Conservation (phyloP, 2,888 invertebrate genomes). For the Heliconius cydno region DNA sequence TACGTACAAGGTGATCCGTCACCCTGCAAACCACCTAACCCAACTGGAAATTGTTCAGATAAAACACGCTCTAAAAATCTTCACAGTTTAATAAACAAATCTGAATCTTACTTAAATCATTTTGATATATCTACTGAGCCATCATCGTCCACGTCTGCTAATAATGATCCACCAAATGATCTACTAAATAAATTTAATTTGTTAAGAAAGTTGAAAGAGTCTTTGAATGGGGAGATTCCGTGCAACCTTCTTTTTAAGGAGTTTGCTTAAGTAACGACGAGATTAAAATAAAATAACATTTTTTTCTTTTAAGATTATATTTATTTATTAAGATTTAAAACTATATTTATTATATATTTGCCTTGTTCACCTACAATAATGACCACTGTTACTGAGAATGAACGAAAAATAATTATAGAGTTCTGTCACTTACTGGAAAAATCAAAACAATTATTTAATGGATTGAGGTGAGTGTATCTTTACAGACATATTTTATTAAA, state of each 20-base stretch:
- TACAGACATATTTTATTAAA: neutral
- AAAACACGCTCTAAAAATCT: neutral
- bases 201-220: neutral
- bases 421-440: slow-evolving; percentile 98
- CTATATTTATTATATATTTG: neutral
- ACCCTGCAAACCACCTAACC: neutral
- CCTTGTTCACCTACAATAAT: slow-evolving; percentile 40
- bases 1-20: neutral
- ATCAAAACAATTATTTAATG: slow-evolving; percentile 98
- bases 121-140: neutral
- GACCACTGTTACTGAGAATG: slow-evolving; percentile 85
- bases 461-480: slow-evolving; percentile 87
- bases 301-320: too few relatives aligned
- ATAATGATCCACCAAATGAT: neutral
- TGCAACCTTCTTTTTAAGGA: too few relatives aligned
- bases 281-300: neutral
- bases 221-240: neutral
- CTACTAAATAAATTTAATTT: too few relatives aligned
- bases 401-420: slow-evolving; percentile 96
- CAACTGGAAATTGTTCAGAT: neutral
- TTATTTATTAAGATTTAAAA: neutral
- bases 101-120: neutral
- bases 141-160: neutral
- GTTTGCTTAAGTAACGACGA: neutral
- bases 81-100: neutral